Conservation (phyloP, 2,797 vertebrate genomes). For the Lithobates pipiens region DNA sequence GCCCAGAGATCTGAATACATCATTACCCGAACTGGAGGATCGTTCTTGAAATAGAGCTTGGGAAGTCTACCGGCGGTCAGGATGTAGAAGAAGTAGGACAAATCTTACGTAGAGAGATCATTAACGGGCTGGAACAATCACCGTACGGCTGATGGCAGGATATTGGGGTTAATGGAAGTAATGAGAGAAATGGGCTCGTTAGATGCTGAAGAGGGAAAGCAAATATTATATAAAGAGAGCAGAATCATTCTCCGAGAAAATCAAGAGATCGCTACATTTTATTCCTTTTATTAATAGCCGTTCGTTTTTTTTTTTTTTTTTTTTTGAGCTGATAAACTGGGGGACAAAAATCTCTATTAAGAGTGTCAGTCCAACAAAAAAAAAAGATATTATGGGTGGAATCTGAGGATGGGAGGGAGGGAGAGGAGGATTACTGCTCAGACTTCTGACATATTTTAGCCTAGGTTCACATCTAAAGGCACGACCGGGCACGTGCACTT, state of each 20-base stretch:
- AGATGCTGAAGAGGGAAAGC: not conserved
- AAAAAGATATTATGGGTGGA: too few relatives aligned
- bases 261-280: not conserved
- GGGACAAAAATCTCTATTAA: too few relatives aligned
- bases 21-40: not conserved
- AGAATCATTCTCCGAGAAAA: not conserved
- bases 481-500: too few relatives aligned
- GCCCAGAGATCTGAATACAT: not conserved
- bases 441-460: too few relatives aligned
- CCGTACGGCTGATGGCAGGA: not conserved
- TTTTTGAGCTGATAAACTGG: not conserved
- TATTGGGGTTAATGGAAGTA: constrained; percentile 5
- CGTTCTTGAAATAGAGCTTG: not conserved
- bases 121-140: not conserved
- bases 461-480: too few relatives aligned
- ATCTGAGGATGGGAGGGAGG: too few relatives aligned
- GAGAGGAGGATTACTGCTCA: too few relatives aligned
- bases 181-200: not conserved
- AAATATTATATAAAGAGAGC: not conserved
- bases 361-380: too few relatives aligned
- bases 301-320: not conserved
- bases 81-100: not conserved
- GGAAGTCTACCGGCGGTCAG: not conserved
- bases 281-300: not conserved
- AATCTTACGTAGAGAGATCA: not conserved